A percentile compares a stretch with the other conserved stretches of the same genome.
Evolutionary conservation across 2,797 vertebrate species (phyloP).

Genomic region (Benthosema pterotum): DNA sequence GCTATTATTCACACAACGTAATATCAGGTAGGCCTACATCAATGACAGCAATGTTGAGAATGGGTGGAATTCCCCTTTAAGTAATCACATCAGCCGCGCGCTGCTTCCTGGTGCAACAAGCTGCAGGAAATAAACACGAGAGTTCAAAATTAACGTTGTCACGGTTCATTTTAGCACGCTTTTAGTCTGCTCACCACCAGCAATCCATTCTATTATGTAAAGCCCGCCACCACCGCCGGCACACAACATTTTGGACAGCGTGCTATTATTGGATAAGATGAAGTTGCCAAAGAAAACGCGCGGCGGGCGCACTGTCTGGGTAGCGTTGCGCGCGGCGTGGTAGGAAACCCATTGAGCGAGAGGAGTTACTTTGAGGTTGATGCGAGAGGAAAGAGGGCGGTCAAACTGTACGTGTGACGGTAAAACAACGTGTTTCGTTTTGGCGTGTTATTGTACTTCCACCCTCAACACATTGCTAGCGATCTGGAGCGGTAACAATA

Average conservation of each 20-base stretch:
- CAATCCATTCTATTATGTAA: not conserved
- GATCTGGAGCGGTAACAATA: no score
- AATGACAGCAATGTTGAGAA: no score
- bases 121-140: not conserved
- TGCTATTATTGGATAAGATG: not conserved
- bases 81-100: no score
- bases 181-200: not conserved
- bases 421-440: slow-evolving; percentile 16
- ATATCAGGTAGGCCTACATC: no score
- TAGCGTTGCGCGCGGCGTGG: slow-evolving; percentile 44
- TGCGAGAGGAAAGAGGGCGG: slow-evolving; percentile 60
- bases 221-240: not conserved
- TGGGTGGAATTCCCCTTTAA: no score
- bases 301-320: slow-evolving; percentile 4
- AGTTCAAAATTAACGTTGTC: not conserved
- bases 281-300: not conserved
- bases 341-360: not conserved
- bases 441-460: slow-evolving; percentile 17
- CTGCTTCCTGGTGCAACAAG: slow-evolving; percentile 55
- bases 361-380: slow-evolving; percentile 29
- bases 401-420: slow-evolving; percentile 57
- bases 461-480: slow-evolving; percentile 12
- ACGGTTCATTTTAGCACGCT: not conserved
- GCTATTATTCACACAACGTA: no score
- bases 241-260: not conserved